phyloP scores from a whole-genome alignment of 2,797 vertebrate species.

The Poeciliopsis paucimaculata region DNA sequence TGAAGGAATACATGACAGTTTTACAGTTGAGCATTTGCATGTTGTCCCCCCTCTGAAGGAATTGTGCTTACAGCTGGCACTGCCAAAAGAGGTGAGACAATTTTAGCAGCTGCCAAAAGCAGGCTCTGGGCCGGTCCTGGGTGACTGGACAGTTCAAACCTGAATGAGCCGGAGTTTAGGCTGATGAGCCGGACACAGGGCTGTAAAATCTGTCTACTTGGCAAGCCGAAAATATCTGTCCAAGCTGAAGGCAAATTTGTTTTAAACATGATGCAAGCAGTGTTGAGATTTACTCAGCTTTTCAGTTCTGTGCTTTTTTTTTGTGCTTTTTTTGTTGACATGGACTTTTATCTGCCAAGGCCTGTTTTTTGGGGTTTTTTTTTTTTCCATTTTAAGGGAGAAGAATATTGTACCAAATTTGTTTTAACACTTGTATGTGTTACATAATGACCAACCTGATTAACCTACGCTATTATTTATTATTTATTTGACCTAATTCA shows the following conservation, averaged over 20 bases:
- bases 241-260: background rate
- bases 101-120: conserved; percentile 74
- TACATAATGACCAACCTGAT: background rate
- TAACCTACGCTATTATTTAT: background rate
- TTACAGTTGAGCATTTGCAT: conserved; percentile 9
- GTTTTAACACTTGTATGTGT: background rate
- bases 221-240: background rate
- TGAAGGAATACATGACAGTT: conserved; percentile 14
- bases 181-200: background rate
- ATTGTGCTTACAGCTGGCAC: conserved; percentile 27
- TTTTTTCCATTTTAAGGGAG: background rate
- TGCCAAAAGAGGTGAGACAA: conserved; percentile 77
- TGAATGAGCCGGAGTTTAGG: conserved; percentile 56
- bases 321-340: background rate
- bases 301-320: background rate
- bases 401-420: background rate
- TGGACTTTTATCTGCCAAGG: background rate
- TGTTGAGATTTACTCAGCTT: conserved; percentile 1
- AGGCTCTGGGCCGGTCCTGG: conserved; percentile 22
- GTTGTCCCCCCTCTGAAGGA: conserved; percentile 58
- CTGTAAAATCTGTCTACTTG: conserved; percentile 7
- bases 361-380: background rate
- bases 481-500: background rate
- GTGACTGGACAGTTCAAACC: conserved; percentile 55
- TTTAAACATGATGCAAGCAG: conserved; percentile 2